A percentile compares a stretch with the other conserved stretches of the same genome.
Conservation (phyloP, 2,113 vertebrate genomes). For the Plecotus auritus region DNA sequence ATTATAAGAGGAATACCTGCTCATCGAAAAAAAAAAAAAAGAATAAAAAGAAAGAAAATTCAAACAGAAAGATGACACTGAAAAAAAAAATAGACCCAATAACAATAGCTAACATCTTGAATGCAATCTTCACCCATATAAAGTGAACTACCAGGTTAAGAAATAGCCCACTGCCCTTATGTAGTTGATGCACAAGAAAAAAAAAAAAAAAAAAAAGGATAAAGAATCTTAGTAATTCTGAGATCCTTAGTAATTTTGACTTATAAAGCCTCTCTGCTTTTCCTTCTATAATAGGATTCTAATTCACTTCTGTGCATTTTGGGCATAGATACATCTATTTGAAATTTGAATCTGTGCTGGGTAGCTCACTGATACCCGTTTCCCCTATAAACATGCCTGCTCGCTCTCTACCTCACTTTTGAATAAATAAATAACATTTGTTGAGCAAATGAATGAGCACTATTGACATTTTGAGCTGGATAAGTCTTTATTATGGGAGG, state of each 20-base stretch:
- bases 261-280: neutral
- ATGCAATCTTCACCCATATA: neutral
- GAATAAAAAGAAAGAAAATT: neutral
- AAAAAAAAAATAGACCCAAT: neutral
- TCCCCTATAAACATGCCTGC: neutral
- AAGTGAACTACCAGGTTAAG: neutral
- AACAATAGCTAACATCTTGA: neutral
- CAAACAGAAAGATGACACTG: neutral
- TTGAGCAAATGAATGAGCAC: neutral
- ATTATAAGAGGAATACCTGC: neutral
- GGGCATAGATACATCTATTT: neutral
- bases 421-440: neutral
- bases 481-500: neutral
- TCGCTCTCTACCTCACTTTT: neutral
- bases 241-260: neutral
- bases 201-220: neutral
- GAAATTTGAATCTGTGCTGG: neutral
- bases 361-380: neutral
- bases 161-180: neutral
- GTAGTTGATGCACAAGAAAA: neutral
- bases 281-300: neutral
- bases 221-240: conserved; percentile 1
- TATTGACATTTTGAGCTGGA: neutral
- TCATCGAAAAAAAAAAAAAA: neutral
- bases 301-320: neutral